Conservation (phyloP, 2,888 invertebrate species). For the Cephus pygmeus region DNA sequence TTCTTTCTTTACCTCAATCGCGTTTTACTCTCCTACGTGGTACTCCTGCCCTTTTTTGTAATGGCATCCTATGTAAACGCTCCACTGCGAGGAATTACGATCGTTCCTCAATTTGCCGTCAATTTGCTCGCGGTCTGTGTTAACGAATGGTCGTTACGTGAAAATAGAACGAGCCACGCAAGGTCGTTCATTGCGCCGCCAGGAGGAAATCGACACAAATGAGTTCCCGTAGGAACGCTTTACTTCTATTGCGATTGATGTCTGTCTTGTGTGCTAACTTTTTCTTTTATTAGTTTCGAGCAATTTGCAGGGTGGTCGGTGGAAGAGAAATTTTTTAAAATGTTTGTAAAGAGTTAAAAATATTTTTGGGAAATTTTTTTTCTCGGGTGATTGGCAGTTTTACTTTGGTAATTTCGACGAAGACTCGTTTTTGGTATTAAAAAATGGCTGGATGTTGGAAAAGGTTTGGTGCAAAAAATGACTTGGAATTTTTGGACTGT, state of each 20-base stretch:
- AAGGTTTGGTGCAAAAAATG: neutral
- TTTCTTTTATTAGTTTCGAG: neutral
- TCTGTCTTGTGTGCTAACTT: neutral
- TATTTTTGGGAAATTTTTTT: neutral
- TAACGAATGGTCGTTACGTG: neutral
- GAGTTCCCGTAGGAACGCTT: neutral
- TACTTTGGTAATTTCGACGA: no score
- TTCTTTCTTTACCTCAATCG: neutral
- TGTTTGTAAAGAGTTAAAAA: neutral
- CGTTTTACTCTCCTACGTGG: neutral
- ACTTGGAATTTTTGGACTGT: neutral
- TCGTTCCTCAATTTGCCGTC: neutral
- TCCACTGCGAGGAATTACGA: neutral
- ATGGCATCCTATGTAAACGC: neutral
- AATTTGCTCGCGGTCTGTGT: neutral
- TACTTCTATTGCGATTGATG: neutral
- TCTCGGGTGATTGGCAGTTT: neutral
- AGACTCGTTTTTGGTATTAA: no score
- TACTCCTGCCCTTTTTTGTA: neutral
- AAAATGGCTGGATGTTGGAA: neutral
- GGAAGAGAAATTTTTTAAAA: neutral
- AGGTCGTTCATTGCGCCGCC: neutral
- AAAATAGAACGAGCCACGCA: neutral
- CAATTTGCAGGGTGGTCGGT: neutral
- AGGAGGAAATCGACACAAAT: neutral